Conservation (phyloP, 1,140 invertebrate species). For the Anoplolepis gracilipes region DNA sequence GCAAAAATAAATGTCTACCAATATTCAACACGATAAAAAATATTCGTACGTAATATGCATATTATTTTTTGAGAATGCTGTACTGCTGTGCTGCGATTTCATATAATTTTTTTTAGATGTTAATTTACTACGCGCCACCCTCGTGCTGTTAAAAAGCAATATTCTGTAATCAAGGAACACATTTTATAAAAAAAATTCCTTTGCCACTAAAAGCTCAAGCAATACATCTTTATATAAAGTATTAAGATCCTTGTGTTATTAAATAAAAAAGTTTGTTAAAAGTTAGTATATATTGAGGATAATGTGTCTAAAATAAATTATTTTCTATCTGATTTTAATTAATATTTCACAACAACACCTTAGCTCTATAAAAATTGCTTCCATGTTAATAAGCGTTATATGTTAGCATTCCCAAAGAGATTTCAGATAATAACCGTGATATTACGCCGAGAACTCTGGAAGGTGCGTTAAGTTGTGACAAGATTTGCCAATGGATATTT, state of each 20-base stretch:
- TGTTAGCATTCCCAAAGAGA: conserved; percentile 48
- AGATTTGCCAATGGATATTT: conserved; percentile 82
- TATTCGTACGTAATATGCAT: conserved; percentile 15
- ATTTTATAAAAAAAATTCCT: conserved; percentile 36
- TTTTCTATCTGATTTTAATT: conserved; percentile 24
- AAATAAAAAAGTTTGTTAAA: conserved; percentile 14
- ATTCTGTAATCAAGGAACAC: conserved; percentile 34
- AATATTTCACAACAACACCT: conserved; percentile 61
- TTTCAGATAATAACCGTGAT: conserved; percentile 60
- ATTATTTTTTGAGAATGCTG: conserved; percentile 53
- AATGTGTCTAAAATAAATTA: conserved; percentile 35
- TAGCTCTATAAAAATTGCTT: conserved; percentile 60
- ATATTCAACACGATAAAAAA: background rate
- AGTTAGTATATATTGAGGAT: conserved; percentile 9
- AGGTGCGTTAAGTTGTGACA: conserved; percentile 87
- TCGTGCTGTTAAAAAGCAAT: conserved; percentile 68
- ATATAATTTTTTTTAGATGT: background rate
- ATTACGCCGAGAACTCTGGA: conserved; percentile 84
- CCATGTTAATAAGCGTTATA: conserved; percentile 67
- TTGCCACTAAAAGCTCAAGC: conserved; percentile 71
- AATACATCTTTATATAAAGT: conserved; percentile 47
- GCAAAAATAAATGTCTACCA: background rate
- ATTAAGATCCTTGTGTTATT: conserved; percentile 13
- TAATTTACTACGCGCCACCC: conserved; percentile 51
- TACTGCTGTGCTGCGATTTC: conserved; percentile 27